Evolutionary conservation across 1,140 invertebrate species (phyloP), one percentile per base, ranked within the genome.

Genomic region (Cydia strobilella): DNA sequence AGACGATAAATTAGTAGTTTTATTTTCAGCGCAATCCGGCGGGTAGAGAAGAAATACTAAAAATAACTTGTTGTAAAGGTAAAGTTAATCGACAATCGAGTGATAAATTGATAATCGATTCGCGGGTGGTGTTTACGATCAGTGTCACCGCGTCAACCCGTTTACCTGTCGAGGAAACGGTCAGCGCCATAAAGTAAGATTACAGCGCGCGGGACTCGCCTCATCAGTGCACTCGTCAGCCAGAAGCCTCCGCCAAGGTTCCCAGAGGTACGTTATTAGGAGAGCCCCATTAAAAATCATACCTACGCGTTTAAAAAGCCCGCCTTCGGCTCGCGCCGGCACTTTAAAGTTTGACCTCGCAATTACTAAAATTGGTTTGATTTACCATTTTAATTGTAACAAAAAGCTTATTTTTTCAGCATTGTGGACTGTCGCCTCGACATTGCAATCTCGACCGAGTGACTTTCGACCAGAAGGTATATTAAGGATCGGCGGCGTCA

Each of bases 291-390:
- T 90, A 90, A 87, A 88, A 88, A 88, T 86, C 84, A 86, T 90
- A n/a, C n/a, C n/a, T n/a, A 86, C 82, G 86, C 83, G 85, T 83
- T 86, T 80, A 81, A 91, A 87, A 87, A 86, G 82, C 77, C 79
- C 82, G 82, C 80, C 80, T 78, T 82, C 79, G 79, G 78, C 80
- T 83, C 84, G 85, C 83, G 82, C 85, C 80, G 82, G 77, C 87
- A 86, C 89, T 92, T 86, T 79, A 90, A 91, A 90, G 87, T 92
- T 90, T 90, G 90, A 90, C 89, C 90, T 90, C 88, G 90, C 90
- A 92, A 91, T 92, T 92, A 92, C 89, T 91, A 90, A 91, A 92
- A 91, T 92, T 92, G 90, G 89, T 92, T 92, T 91, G 90, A 92
- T 92, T 91, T 92, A 91, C 87, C 90, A 91, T 90, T 92, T 92